Evolutionary conservation across 2,113 vertebrate species (phyloP).

Genomic region (Willisornis vidua): DNA sequence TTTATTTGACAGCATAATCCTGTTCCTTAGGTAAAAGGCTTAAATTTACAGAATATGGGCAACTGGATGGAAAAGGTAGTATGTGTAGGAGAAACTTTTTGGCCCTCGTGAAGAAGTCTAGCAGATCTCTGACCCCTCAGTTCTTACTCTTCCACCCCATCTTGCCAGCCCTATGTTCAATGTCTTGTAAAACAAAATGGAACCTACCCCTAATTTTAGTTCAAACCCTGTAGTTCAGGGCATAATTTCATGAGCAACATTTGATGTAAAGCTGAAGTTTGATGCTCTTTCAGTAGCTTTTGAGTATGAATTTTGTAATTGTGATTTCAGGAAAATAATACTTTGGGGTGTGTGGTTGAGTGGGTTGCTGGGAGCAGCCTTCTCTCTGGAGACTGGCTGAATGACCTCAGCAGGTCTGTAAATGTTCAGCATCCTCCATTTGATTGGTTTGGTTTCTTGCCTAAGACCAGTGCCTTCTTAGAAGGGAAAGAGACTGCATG

Average conservation of each 20-base stretch:
- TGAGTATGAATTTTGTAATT: background rate
- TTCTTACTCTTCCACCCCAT: background rate
- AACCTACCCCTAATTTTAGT: background rate
- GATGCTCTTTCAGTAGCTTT: background rate
- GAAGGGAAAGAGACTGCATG: background rate
- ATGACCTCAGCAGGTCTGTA: background rate
- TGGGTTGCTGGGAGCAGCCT: rapidly evolving
- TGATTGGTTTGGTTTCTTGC: background rate
- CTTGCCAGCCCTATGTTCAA: background rate
- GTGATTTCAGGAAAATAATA: background rate
- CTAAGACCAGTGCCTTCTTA: background rate
- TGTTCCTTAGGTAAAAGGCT: background rate
- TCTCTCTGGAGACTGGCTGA: background rate
- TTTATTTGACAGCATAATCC: background rate
- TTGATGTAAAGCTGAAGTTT: background rate
- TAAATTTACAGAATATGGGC: background rate
- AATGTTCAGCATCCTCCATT: background rate
- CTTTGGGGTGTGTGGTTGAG: background rate
- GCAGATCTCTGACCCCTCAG: background rate
- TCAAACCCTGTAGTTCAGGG: background rate
- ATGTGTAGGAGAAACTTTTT: background rate
- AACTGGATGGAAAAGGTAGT: background rate
- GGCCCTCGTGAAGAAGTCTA: background rate
- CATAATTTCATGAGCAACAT: background rate
- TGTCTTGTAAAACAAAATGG: background rate